A percentile compares a stretch with the other conserved stretches of the same genome.
Conservation (phyloP, 1,140 invertebrate genomes). For the Antheraea pernyi region DNA sequence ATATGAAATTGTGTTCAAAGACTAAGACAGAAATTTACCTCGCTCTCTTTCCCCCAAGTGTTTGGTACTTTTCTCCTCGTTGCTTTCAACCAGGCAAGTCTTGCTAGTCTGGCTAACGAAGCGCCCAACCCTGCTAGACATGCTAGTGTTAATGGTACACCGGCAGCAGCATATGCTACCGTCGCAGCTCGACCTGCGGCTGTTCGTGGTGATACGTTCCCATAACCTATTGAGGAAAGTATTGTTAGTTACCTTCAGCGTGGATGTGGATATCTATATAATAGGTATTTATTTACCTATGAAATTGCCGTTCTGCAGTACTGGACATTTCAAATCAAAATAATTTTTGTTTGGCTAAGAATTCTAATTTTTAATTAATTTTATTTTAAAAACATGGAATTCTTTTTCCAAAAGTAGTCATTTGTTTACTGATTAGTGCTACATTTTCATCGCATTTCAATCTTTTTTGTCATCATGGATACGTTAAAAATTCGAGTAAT, state of each 20-base stretch:
- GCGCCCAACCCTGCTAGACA: slow-evolving; percentile 92
- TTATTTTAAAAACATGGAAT: too few species aligned
- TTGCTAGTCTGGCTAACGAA: slow-evolving; percentile 87
- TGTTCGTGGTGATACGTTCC: slow-evolving; percentile 70
- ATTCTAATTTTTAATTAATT: too few species aligned
- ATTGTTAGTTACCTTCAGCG: neutral
- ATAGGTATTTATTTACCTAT: too few species aligned
- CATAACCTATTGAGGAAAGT: slow-evolving; percentile 51
- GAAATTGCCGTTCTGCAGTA: too few species aligned
- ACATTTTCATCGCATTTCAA: too few species aligned
- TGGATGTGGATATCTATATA: too few species aligned
- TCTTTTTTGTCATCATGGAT: too few species aligned
- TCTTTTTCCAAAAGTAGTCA: too few species aligned
- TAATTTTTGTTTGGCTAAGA: too few species aligned
- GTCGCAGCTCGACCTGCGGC: slow-evolving; percentile 89
- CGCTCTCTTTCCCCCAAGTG: slow-evolving; percentile 64
- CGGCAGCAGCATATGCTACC: slow-evolving; percentile 90
- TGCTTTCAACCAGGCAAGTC: slow-evolving; percentile 84
- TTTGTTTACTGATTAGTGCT: too few species aligned
- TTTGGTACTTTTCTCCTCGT: slow-evolving; percentile 72
- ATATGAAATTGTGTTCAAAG: neutral
- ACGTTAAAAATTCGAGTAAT: too few species aligned
- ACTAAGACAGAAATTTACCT: slow-evolving; percentile 40
- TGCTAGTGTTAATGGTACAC: slow-evolving; percentile 92
- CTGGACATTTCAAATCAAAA: too few species aligned